A percentile compares a stretch with the other conserved stretches of the same genome.
These are phyloP conservation scores for Calliopum simillimum DNA, from an alignment of 2,888 invertebrate genomes.

Conservation along the genomic window DNA sequence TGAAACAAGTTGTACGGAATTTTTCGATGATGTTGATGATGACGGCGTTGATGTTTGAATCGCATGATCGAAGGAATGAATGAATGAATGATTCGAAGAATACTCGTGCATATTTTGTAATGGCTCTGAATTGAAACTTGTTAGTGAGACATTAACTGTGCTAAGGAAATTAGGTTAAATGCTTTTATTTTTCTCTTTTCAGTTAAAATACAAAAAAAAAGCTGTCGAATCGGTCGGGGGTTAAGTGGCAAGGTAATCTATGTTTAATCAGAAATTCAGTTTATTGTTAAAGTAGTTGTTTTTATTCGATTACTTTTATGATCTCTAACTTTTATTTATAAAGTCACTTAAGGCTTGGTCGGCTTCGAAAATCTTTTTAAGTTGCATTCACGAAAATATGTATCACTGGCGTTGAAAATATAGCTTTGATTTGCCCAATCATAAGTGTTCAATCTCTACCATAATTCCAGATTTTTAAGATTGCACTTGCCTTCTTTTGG, in stretches of 20 bases:
- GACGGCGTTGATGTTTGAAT: background rate
- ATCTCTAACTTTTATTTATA: too few relatives aligned
- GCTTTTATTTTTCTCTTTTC: background rate
- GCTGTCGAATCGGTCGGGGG: background rate
- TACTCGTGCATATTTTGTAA: background rate
- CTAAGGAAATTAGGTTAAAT: conserved; percentile 10
- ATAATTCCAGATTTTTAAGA: too few relatives aligned
- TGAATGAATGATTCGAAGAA: conserved; percentile 13
- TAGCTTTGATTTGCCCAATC: too few relatives aligned
- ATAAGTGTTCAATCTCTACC: too few relatives aligned
- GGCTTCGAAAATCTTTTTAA: too few relatives aligned
- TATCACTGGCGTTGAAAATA: too few relatives aligned
- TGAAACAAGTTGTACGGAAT: conserved; percentile 17
- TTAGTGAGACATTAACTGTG: conserved; percentile 8
- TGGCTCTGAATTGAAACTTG: conserved; percentile 13
- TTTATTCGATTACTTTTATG: too few relatives aligned
- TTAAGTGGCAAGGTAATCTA: background rate
- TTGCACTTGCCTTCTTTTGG: too few relatives aligned
- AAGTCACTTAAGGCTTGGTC: too few relatives aligned
- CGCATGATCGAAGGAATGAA: too few relatives aligned
- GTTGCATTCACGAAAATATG: too few relatives aligned
- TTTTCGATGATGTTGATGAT: background rate
- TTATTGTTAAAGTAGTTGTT: background rate
- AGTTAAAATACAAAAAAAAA: background rate
- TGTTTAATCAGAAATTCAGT: background rate